Base-by-base conservation (phyloP, 2,113 vertebrate genomes). In the Tylochromis polylepis region DNA sequence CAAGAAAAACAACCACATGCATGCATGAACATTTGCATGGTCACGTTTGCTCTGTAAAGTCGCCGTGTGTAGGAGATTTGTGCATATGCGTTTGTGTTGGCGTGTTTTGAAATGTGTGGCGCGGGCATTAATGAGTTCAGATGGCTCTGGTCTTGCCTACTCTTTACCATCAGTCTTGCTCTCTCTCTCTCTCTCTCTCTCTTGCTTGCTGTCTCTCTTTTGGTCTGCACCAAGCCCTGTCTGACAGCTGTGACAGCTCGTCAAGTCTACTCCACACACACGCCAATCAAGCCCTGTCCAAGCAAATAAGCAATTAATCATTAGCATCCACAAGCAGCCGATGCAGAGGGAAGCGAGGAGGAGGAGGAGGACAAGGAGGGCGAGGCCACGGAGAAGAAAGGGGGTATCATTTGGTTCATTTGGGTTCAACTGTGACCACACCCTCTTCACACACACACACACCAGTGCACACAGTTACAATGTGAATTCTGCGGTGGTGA, bases 261-360 rank as follows among this genome's bases (percentile, higher is more conserved):
- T 95, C 95, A 91, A 82, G 85, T 95, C 93, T 55, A 87, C 91
- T 95, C 90, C 51, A 49, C 79, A 38, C 87, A 90, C 59, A 91
- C 5, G 95, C 84, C 95, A 91, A 89, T 95, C 95, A 95, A 90
- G 57, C 62, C 90, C 91, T 18, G 27, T 58, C 87, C 85, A 29
- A 85, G 92, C 90, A 92, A 94, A 94, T 94, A 93, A 93, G 94
- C 93, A 94, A 95, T 94, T 94, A 95, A 93, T 92, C 91, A 93
- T 93, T 91, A 94, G 93, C 91, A 91, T 94, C 84, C 84, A 82
- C 87, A 84, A 92, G 88, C 89, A 90, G 89, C 72, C 20, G 1
- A 92, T 36, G 29, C 78, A 81, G 34, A n/a, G 55, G 83, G 24
- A 70, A 62, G 43, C 11, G 2, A 65, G 55, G 18, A 60, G 83